Conservation (phyloP, 2,888 invertebrate genomes). For the Orthosia gracilis region DNA sequence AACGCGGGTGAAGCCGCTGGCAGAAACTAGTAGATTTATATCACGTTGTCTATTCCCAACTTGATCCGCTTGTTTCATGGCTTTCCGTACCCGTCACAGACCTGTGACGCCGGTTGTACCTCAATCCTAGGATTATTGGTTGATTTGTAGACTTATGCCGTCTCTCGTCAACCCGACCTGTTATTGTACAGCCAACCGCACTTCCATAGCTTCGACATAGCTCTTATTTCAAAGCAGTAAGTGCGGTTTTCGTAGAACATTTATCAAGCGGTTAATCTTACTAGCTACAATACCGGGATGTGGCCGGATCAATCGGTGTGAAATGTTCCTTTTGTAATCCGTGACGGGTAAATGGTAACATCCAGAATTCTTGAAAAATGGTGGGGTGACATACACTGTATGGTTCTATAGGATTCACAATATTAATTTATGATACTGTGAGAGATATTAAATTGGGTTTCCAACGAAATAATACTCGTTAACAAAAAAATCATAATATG, state of each 20-base stretch:
- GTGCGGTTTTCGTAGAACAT: background rate
- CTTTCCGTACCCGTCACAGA: conserved; percentile 30
- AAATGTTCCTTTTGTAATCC: conserved; percentile 21
- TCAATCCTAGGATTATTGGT: conserved; percentile 55
- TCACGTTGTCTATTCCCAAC: too few relatives aligned
- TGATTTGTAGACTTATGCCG: conserved; percentile 58
- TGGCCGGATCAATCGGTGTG: conserved; percentile 19
- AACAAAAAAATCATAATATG: too few relatives aligned
- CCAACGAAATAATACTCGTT: too few relatives aligned
- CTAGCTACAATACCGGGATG: conserved; percentile 17
- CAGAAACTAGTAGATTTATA: too few relatives aligned
- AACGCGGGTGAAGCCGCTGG: too few relatives aligned
- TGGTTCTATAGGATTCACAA: too few relatives aligned
- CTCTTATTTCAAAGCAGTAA: background rate
- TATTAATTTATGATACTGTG: too few relatives aligned
- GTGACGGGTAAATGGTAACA: background rate
- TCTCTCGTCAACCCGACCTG: conserved; percentile 39
- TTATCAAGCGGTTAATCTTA: background rate
- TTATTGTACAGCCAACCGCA: conserved; percentile 20
- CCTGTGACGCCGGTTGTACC: conserved; percentile 49
- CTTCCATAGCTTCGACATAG: background rate
- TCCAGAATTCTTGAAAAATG: background rate
- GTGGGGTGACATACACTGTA: background rate
- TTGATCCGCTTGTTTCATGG: conserved; percentile 13
- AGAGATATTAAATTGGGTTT: too few relatives aligned